Base-by-base conservation (phyloP, 2,797 vertebrate genomes). In the Acomys russatus region DNA sequence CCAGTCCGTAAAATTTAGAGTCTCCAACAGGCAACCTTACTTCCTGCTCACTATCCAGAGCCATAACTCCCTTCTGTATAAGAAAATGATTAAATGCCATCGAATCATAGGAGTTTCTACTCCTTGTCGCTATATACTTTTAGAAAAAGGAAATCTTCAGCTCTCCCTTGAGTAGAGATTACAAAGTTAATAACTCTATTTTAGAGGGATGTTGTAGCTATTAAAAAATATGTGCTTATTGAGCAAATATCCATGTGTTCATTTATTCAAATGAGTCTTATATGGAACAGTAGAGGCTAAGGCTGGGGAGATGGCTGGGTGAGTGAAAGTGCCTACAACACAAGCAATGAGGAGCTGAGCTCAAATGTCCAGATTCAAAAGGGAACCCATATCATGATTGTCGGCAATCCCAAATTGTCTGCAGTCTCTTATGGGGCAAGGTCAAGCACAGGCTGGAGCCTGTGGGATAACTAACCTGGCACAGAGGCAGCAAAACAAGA, bases 211-310 rank as follows among this genome's bases (percentile, higher is more conserved):
- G 2, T 51, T 38, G 20, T 35, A 71, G 77, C 23, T 14, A n/a
- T 25, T 89, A 70, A 92, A 66, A 20, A 79, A 87, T 80, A 22
- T 63, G 51, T 66, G 20, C 51, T 87, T 95, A 64, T 87, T 76
- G 89, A 93, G 80, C 84, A 35, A 44, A 63, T 74, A 82, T 92
- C 17, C 64, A 33, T 35, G 66, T 17, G 35, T 35, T 2, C 70
- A 56, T 89, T 88, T 33, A 92, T 33, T 84, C 64, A 93, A 95
- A 77, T 61, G n/a, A 84, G 88, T 0, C 49, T 87, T 96, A 56
- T 54, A 70, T 56, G 35, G 56, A 59, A 87, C 14, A 35, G 56
- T 38, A 83, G 14, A 68, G 9, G n/a, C 63, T 88, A 74, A 49
- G 23, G 14, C 30, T 77, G 18, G n/a, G 30, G 22, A 11, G 23